These are phyloP conservation scores for Eupithecia abbreviata DNA, from an alignment of 2,888 invertebrate genomes.

Conservation along the genomic window DNA sequence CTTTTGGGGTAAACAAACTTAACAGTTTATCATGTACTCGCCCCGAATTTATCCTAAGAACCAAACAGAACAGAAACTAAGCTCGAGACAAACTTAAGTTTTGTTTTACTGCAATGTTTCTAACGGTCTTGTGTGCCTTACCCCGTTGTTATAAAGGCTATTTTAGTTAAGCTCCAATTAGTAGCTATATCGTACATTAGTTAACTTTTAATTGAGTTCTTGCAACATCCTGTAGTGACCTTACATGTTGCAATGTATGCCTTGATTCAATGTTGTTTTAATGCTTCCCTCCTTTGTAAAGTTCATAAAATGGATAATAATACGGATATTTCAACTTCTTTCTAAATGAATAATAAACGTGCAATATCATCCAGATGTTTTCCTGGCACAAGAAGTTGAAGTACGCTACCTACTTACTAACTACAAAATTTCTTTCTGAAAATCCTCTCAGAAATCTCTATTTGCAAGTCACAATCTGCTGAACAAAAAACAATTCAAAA, in stretches of 20 bases:
- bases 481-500: slow-evolving; percentile 22
- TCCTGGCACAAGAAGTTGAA: background rate
- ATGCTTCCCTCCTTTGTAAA: background rate
- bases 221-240: slow-evolving; percentile 57
- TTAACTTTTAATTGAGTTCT: slow-evolving; percentile 74
- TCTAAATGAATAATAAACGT: background rate
- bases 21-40: slow-evolving; percentile 10
- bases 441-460: background rate
- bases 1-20: background rate
- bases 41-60: slow-evolving; percentile 8
- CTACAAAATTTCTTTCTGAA: background rate
- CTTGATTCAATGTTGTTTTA: slow-evolving; percentile 25
- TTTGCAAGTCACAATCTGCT: slow-evolving; percentile 9
- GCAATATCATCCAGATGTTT: background rate
- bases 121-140: slow-evolving; percentile 12
- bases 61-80: slow-evolving; percentile 15
- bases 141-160: slow-evolving; percentile 19
- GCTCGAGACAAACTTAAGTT: slow-evolving; percentile 6
- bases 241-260: slow-evolving; percentile 44
- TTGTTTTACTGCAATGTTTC: slow-evolving; percentile 2
- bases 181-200: slow-evolving; percentile 55
- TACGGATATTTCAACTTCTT: background rate
- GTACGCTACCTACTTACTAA: background rate
- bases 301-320: background rate
- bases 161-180: slow-evolving; percentile 25